Conservation (phyloP, 2,888 invertebrate genomes). For the Psylliodes chrysocephalus region DNA sequence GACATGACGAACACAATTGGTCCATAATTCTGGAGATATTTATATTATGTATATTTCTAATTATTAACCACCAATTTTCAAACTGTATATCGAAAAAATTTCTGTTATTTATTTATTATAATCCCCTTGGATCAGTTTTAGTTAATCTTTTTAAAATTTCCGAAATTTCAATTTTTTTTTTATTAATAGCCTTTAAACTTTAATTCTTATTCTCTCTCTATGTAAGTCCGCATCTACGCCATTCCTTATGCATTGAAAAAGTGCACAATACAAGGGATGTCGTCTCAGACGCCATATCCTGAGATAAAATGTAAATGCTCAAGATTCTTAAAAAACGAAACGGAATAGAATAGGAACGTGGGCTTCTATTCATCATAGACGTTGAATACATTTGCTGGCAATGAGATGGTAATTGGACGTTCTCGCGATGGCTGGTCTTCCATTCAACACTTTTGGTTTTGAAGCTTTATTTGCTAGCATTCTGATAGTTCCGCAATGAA, state of each 20-base stretch:
- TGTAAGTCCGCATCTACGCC: too few relatives aligned
- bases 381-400: slow-evolving; percentile 3
- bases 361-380: slow-evolving; percentile 12
- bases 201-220: too few relatives aligned
- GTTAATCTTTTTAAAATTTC: too few relatives aligned
- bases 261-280: slow-evolving; percentile 3
- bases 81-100: too few relatives aligned
- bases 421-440: not conserved
- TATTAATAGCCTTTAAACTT: too few relatives aligned
- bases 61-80: too few relatives aligned
- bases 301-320: slow-evolving; percentile 6
- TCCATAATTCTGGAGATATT: too few relatives aligned
- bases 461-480: not conserved
- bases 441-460: slow-evolving; percentile 5
- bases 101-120: too few relatives aligned
- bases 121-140: too few relatives aligned
- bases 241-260: slow-evolving; percentile 1
- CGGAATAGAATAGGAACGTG: slow-evolving; percentile 1
- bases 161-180: too few relatives aligned
- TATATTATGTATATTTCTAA: too few relatives aligned
- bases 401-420: slow-evolving; percentile 11
- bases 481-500: not conserved
- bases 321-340: not conserved
- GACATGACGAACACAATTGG: too few relatives aligned
- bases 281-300: not conserved